Percentiles rank a stretch among this genome's conserved stretches.
phyloP scores from a whole-genome alignment of 1,140 invertebrate genomes.

The Ericerus pela region DNA sequence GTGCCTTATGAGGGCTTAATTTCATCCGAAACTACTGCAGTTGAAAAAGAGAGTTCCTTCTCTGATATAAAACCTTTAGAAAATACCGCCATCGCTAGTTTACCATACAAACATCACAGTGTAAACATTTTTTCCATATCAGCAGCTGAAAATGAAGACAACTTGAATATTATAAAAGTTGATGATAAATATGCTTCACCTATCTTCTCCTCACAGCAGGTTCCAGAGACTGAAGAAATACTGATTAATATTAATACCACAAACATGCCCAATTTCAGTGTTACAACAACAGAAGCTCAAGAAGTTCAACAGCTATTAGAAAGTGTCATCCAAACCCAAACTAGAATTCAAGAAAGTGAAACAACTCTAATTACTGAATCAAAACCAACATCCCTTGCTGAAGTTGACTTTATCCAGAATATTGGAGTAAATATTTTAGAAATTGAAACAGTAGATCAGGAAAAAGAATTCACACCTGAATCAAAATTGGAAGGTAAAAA shows the following conservation, averaged over 20 bases:
- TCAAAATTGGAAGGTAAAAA: neutral
- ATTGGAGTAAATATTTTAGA: neutral
- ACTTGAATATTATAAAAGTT: constrained; percentile 21
- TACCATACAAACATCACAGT: neutral
- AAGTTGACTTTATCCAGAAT: neutral
- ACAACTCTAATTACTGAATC: constrained; percentile 23
- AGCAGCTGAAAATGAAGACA: constrained; percentile 20
- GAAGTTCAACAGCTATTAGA: constrained; percentile 34
- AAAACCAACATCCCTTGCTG: constrained; percentile 13
- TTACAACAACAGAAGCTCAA: constrained; percentile 27
- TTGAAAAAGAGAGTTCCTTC: neutral
- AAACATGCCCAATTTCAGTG: constrained; percentile 25
- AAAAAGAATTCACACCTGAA: neutral
- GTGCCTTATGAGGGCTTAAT: neutral
- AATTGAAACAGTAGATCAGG: neutral
- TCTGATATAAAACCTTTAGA: neutral
- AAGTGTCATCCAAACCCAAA: constrained; percentile 34
- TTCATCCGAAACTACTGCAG: neutral
- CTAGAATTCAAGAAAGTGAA: constrained; percentile 32
- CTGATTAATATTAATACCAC: constrained; percentile 27
- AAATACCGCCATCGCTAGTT: neutral
- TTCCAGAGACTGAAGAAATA: constrained; percentile 33
- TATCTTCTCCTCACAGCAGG: constrained; percentile 32
- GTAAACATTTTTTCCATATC: neutral
- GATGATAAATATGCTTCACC: constrained; percentile 23